Evolutionary conservation across 2,113 vertebrate genomes (phyloP).

Genomic region (Oceanites oceanicus): DNA sequence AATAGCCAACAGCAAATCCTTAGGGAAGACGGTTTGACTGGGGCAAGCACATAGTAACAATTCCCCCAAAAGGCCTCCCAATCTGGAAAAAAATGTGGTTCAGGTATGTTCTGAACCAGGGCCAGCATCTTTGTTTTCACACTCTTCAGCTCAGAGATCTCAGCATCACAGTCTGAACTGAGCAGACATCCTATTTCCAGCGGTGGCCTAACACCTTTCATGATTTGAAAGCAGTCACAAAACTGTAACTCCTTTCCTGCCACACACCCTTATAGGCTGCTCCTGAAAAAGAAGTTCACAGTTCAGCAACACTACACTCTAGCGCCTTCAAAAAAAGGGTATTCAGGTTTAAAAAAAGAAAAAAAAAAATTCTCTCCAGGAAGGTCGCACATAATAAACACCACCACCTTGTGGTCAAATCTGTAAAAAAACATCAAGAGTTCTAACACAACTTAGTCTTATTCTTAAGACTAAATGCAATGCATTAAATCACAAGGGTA

Average conservation of each 20-base stretch:
- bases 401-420: not conserved
- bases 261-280: not conserved
- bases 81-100: not conserved
- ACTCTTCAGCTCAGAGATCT: not conserved
- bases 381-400: accelerated
- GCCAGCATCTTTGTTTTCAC: not conserved
- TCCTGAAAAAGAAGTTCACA: not conserved
- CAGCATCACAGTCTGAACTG: not conserved
- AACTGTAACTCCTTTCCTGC: not conserved
- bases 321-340: not conserved
- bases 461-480: not conserved
- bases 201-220: not conserved
- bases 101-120: not conserved
- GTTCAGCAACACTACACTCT: not conserved
- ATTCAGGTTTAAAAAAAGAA: not conserved
- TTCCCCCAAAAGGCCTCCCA: not conserved
- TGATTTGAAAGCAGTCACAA: not conserved
- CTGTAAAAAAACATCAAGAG: accelerated
- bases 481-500: not conserved
- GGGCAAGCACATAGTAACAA: not conserved
- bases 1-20: not conserved
- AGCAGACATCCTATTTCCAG: not conserved
- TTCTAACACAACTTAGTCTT: not conserved
- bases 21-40: not conserved
- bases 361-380: too few species aligned